These are phyloP conservation scores for Chelon labrosus DNA, from an alignment of 2,797 vertebrate species.

Conservation along the genomic window DNA sequence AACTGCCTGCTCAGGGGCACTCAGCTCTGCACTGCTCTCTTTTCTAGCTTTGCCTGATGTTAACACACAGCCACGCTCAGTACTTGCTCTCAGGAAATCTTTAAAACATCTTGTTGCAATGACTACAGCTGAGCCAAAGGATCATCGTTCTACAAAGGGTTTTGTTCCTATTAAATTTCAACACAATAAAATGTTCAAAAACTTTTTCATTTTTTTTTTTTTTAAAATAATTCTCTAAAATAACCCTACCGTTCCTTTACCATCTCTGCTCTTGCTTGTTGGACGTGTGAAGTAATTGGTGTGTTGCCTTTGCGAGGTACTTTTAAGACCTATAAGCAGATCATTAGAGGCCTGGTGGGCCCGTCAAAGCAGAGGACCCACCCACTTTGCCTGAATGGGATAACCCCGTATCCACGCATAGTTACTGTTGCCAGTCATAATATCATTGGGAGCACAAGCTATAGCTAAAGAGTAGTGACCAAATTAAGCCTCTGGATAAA, in stretches of 20 bases:
- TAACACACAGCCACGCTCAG: conserved; percentile 68
- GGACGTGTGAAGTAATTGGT: conserved; percentile 41
- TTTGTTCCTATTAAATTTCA: conserved; percentile 35
- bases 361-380: conserved; percentile 75
- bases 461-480: conserved; percentile 46
- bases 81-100: conserved; percentile 57
- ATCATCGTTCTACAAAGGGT: conserved; percentile 15
- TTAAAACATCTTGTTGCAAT: conserved; percentile 60
- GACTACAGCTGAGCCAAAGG: conserved; percentile 42
- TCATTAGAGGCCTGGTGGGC: conserved; percentile 63
- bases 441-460: conserved; percentile 81
- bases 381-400: conserved; percentile 51
- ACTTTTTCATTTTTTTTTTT: too few relatives aligned
- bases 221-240: conserved; percentile 11
- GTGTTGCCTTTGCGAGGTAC: conserved; percentile 36
- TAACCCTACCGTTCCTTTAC: conserved; percentile 18
- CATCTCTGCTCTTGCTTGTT: conserved; percentile 7
- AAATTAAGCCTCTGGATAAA: conserved; percentile 88
- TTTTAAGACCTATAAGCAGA: conserved; percentile 65
- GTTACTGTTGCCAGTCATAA: conserved; percentile 88
- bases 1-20: conserved; percentile 81
- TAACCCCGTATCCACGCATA: conserved; percentile 76
- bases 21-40: conserved; percentile 70
- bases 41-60: conserved; percentile 72
- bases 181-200: neutral